Percentiles rank a stretch among this genome's conserved stretches.
Conservation (phyloP, 2,888 invertebrate species). For the Troides oblongomaculatus region DNA sequence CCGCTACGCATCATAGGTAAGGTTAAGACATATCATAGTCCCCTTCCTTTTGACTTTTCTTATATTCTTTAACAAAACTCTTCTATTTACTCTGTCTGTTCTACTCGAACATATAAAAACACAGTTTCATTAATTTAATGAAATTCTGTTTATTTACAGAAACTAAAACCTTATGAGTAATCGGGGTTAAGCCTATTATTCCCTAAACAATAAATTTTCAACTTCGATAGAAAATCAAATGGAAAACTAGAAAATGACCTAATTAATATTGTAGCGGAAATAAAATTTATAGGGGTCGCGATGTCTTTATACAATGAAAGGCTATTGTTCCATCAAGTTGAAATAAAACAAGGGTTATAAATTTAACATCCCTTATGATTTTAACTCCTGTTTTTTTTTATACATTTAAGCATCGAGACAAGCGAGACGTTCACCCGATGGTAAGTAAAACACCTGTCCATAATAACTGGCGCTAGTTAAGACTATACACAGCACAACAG, state of each 20-base stretch:
- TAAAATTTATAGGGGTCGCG: slow-evolving; percentile 9
- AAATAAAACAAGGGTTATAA: not conserved
- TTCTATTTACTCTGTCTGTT: too few relatives aligned
- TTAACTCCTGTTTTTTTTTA: too few relatives aligned
- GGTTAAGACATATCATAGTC: too few relatives aligned
- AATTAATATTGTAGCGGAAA: slow-evolving; percentile 13
- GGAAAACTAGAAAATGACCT: slow-evolving; percentile 15
- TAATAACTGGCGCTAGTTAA: too few relatives aligned
- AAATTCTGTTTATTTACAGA: slow-evolving; percentile 1
- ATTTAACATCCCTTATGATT: not conserved
- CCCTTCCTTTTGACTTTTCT: too few relatives aligned
- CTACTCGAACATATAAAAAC: too few relatives aligned
- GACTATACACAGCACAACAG: too few relatives aligned
- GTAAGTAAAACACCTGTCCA: too few relatives aligned
- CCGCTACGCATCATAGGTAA: too few relatives aligned
- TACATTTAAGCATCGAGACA: too few relatives aligned
- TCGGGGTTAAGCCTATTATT: slow-evolving; percentile 3
- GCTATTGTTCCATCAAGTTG: slow-evolving; percentile 1
- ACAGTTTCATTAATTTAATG: not conserved
- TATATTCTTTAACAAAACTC: too few relatives aligned
- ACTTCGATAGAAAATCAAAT: slow-evolving; percentile 9
- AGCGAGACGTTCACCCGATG: too few relatives aligned
- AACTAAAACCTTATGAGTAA: not conserved
- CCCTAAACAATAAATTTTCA: slow-evolving; percentile 8
- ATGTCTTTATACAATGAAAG: slow-evolving; percentile 12